Percentiles rank a stretch among this genome's conserved stretches.
These are phyloP conservation scores for Heliangelus exortis DNA, from an alignment of 2,797 vertebrate species.

Conservation along the genomic window DNA sequence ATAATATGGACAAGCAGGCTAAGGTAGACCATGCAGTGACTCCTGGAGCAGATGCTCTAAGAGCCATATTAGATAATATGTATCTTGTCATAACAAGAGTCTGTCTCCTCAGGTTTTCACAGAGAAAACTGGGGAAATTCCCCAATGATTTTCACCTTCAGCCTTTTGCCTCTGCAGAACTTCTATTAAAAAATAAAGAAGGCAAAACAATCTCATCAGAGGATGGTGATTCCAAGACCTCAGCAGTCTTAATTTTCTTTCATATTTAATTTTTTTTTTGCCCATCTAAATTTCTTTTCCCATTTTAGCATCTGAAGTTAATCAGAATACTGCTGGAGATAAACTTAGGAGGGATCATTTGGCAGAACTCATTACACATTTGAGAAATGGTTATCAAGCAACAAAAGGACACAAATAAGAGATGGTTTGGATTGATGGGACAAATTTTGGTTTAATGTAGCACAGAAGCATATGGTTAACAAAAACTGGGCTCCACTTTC, in stretches of 20 bases:
- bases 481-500: background rate
- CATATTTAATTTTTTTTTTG: slow-evolving; percentile 63
- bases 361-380: slow-evolving; percentile 52
- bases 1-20: background rate
- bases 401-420: slow-evolving; percentile 38
- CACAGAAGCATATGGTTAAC: background rate
- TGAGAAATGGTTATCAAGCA: slow-evolving; percentile 35
- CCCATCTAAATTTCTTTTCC: slow-evolving; percentile 53
- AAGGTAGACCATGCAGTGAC: background rate
- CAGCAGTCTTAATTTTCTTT: slow-evolving; percentile 57
- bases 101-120: background rate
- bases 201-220: background rate
- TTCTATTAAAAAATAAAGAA: slow-evolving; percentile 13
- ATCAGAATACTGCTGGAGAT: slow-evolving; percentile 57
- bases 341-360: slow-evolving; percentile 57
- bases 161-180: background rate
- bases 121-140: background rate
- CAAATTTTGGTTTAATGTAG: background rate
- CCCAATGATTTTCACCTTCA: background rate
- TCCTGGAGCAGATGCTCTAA: background rate
- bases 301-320: slow-evolving; percentile 68
- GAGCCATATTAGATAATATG: background rate
- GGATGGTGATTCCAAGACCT: slow-evolving; percentile 23
- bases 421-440: background rate
- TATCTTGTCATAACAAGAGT: background rate